These are phyloP conservation scores for Zelostemma sp. DNA, from an alignment of 1,140 invertebrate species.

Conservation along the genomic window DNA sequence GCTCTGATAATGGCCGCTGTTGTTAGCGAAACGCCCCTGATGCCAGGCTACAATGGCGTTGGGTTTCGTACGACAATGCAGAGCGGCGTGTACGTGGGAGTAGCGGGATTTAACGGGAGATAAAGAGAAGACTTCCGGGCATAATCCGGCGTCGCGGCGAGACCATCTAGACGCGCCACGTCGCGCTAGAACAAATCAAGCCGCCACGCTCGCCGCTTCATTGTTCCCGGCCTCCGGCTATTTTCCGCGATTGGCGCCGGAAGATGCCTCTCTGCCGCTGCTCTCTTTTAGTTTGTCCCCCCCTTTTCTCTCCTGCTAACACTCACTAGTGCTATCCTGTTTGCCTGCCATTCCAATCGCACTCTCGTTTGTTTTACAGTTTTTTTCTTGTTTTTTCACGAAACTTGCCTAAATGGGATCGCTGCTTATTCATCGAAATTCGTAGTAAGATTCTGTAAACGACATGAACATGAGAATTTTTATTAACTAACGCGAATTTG, in stretches of 20 bases:
- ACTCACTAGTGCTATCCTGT: no score
- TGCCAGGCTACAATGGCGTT: conserved; percentile 11
- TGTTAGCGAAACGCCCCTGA: conserved; percentile 2
- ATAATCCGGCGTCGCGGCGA: conserved; percentile 56
- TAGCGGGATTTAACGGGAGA: conserved; percentile 22
- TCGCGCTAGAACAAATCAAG: conserved; percentile 66
- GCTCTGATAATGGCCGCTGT: conserved; percentile 20
- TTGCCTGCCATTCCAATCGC: conserved; percentile 3
- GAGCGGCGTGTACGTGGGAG: conserved; percentile 21
- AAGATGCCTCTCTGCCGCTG: conserved; percentile 17
- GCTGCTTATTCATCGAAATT: not conserved
- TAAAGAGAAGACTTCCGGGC: conserved; percentile 68
- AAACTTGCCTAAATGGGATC: not conserved
- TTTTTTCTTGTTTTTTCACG: no score
- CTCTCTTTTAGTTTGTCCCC: conserved; percentile 7
- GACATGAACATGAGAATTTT: not conserved
- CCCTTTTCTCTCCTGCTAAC: conserved; percentile 20
- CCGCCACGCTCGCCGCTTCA: conserved; percentile 49
- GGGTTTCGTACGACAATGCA: conserved; percentile 28
- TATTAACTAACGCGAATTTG: no score
- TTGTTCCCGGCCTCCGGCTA: conserved; percentile 55
- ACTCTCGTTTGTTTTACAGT: not conserved
- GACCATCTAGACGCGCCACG: conserved; percentile 37
- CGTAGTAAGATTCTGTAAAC: not conserved
- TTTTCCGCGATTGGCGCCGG: conserved; percentile 50